Conservation (phyloP, 2,888 invertebrate species). For the Andrena bucephala region DNA sequence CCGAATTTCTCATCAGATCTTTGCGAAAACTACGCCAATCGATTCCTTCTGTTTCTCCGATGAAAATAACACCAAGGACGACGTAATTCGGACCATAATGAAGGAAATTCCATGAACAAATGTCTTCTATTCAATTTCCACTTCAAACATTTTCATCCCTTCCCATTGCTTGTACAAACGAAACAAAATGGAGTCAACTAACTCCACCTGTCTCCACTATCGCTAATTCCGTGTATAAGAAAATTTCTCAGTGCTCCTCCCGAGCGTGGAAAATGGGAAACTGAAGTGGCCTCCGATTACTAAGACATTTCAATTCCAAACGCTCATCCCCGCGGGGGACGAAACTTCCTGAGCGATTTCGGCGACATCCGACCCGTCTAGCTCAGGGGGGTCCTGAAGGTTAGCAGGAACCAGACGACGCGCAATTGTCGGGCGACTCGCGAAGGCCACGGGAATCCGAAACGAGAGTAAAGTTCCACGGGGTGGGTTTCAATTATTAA, state of each 20-base stretch:
- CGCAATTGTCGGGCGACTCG: slow-evolving; percentile 48
- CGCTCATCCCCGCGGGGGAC: neutral
- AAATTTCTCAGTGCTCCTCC: neutral
- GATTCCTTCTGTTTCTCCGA: no score
- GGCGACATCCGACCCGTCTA: slow-evolving; percentile 48
- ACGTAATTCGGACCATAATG: no score
- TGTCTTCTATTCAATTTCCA: no score
- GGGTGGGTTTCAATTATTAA: slow-evolving; percentile 62
- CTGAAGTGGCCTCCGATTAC: neutral
- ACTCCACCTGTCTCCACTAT: neutral
- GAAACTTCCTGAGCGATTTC: slow-evolving; percentile 43
- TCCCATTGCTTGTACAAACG: no score
- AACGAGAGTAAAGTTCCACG: slow-evolving; percentile 53
- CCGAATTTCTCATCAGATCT: no score
- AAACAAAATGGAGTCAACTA: no score
- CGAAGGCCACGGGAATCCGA: slow-evolving; percentile 54
- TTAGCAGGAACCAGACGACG: slow-evolving; percentile 44
- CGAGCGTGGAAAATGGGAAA: neutral
- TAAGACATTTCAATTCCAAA: slow-evolving; percentile 50
- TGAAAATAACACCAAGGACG: no score
- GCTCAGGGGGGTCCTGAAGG: neutral
- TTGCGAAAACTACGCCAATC: no score
- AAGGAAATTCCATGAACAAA: no score
- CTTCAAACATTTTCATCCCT: no score
- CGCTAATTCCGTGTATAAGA: neutral